A percentile compares a stretch with the other conserved stretches of the same genome.
Evolutionary conservation across 2,113 vertebrate species (phyloP).

Genomic region (Coregonus clupeaformis): DNA sequence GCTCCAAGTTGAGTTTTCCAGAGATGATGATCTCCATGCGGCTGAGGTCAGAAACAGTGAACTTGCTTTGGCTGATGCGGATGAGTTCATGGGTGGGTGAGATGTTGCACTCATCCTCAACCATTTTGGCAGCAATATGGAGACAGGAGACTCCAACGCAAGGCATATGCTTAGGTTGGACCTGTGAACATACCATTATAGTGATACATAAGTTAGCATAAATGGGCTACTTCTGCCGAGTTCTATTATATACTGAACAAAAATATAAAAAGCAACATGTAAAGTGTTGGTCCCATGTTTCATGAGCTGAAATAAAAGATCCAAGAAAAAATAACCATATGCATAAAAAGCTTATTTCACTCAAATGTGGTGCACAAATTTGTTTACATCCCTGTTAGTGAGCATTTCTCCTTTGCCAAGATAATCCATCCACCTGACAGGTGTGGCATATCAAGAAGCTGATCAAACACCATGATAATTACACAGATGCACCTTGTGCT

Average conservation of each 20-base stretch:
- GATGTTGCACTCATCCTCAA: constrained; percentile 85
- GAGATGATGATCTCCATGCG: constrained; percentile 96
- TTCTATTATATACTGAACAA: neutral
- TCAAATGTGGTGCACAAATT: too few relatives aligned
- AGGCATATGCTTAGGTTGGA: constrained; percentile 92
- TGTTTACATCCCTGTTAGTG: too few relatives aligned
- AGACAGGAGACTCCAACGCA: constrained; percentile 94
- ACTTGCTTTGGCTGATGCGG: constrained; percentile 96
- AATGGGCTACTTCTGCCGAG: neutral
- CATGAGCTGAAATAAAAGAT: too few relatives aligned
- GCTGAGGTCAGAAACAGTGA: constrained; percentile 90
- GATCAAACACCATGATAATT: too few relatives aligned
- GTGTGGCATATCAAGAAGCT: too few relatives aligned
- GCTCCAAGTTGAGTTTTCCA: constrained; percentile 90
- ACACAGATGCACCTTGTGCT: too few relatives aligned
- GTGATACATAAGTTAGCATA: constrained; percentile 13
- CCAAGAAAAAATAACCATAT: too few relatives aligned
- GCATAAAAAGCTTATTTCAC: too few relatives aligned
- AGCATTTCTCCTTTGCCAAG: too few relatives aligned
- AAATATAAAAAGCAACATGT: neutral
- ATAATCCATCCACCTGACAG: too few relatives aligned
- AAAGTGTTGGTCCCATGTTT: too few relatives aligned
- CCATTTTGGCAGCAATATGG: constrained; percentile 85
- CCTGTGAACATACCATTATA: constrained; percentile 67
- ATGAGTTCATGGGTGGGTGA: constrained; percentile 88